These are phyloP conservation scores for Pollenia labialis DNA, from an alignment of 2,888 invertebrate genomes.

Conservation along the genomic window DNA sequence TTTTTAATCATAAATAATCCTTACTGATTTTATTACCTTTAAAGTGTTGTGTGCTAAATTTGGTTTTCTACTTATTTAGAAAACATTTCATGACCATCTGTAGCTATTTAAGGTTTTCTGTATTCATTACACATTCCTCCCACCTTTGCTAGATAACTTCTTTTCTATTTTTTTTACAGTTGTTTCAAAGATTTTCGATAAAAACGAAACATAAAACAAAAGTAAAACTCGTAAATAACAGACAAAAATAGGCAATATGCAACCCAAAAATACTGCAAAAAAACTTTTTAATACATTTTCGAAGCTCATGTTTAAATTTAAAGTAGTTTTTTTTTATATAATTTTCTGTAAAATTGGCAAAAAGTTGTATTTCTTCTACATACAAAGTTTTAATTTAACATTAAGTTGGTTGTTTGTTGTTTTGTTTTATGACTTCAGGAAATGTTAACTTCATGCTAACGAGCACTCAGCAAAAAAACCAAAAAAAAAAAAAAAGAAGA, in stretches of 20 bases:
- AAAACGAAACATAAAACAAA: slow-evolving; percentile 13
- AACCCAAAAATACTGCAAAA: background rate
- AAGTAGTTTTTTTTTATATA: slow-evolving; percentile 11
- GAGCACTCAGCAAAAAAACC: slow-evolving; percentile 27
- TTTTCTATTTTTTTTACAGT: background rate
- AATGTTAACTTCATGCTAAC: slow-evolving; percentile 68
- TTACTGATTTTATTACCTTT: too few relatives aligned
- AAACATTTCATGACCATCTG: slow-evolving; percentile 26
- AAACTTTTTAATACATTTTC: slow-evolving; percentile 20
- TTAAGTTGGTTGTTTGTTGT: slow-evolving; percentile 4
- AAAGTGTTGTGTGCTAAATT: too few relatives aligned
- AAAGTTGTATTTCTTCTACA: too few relatives aligned
- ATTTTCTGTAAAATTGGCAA: too few relatives aligned
- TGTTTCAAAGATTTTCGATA: slow-evolving; percentile 14
- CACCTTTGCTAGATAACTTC: background rate
- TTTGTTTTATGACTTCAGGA: slow-evolving; percentile 62
- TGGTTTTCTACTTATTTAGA: too few relatives aligned
- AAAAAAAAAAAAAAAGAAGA: background rate
- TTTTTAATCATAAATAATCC: too few relatives aligned
- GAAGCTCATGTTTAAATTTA: slow-evolving; percentile 34
- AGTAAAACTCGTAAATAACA: slow-evolving; percentile 28
- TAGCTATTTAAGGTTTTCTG: background rate
- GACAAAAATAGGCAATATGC: background rate
- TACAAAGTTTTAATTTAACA: background rate
- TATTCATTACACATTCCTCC: background rate